These are phyloP conservation scores for Arion vulgaris DNA, from an alignment of 1,140 invertebrate species.

Conservation along the genomic window DNA sequence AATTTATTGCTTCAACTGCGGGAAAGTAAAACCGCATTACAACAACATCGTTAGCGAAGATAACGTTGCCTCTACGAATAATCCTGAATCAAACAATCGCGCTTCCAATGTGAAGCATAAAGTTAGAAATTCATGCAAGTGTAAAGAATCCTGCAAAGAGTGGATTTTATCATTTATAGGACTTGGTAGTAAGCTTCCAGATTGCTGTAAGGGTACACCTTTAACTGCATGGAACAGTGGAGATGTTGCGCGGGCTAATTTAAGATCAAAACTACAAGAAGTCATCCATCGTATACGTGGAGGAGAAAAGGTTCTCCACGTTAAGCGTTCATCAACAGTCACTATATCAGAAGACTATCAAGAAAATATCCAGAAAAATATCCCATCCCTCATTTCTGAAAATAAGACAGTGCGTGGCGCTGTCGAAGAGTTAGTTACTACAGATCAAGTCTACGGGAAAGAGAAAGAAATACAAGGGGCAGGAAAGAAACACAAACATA, in stretches of 20 bases:
- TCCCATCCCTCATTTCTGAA: no score
- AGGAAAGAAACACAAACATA: no score
- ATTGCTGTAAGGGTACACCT: neutral
- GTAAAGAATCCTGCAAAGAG: neutral
- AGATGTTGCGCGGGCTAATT: neutral
- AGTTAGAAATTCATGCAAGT: neutral
- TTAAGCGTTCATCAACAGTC: neutral
- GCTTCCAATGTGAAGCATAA: no score
- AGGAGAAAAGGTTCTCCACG: neutral
- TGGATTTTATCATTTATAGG: slow-evolving; percentile 7
- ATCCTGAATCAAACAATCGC: no score
- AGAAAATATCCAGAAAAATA: no score
- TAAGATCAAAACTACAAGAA: neutral
- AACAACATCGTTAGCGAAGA: no score
- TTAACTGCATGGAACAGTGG: neutral
- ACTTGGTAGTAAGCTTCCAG: neutral
- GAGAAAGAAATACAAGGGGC: no score
- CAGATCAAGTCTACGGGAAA: no score
- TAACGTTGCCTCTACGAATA: no score
- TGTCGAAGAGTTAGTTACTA: no score
- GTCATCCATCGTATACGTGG: neutral
- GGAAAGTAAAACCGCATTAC: neutral
- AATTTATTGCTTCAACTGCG: slow-evolving; percentile 6
- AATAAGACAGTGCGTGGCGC: no score
- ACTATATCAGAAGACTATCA: no score